Evolutionary conservation across 2,113 vertebrate species (phyloP), one percentile per base, ranked within the genome.

Genomic region (Sterna hirundo): DNA sequence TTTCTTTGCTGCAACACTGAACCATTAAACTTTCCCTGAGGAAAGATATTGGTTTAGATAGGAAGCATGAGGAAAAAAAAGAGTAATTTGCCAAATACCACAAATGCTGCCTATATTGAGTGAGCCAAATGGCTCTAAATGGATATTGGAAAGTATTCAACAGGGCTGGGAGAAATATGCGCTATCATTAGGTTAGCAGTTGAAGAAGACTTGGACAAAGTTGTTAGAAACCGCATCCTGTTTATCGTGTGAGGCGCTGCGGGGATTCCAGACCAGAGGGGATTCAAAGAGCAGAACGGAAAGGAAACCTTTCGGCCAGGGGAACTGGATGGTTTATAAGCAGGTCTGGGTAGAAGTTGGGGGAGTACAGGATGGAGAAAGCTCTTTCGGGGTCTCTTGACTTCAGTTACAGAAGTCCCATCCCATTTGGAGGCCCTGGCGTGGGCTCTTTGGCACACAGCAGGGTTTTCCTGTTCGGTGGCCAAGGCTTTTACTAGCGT

Each of bases 71-170:
- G 58, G 16, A 19, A 80, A 87, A 83, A 65, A 51, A 20, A 23
- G 42, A 80, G 29, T 47, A 18, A 71, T 90, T 92, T 95, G 90
- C 96, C 94, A 96, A 96, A 89, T 95, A 93, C 79, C 80, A 92
- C 91, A 95, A 93, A 92, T 93, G 74, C 72, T 95, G 92, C 66
- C 42, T 66, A 34, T 25, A 36, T 3, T 42, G 74, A 93, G 38
- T 3, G 70, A 96, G 90, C 90, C 96, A 97, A 97, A 90, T 84
- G 90, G 69, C 80, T 93, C 47, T 40, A 54, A 82, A 84, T 91
- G 77, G 83, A 89, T 78, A 91, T 8, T 75, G 92, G 88, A 89
- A 61, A 74, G 75, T 13, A 21, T 79, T 95, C 92, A 94, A n/a
- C 20, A 49, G 71, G 42, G 47, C 71, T 86, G 79, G 64, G 83